These are phyloP conservation scores for Exaiptasia diaphana DNA, from an alignment of 64 coral and sea anemone species.

Conservation along the genomic window DNA sequence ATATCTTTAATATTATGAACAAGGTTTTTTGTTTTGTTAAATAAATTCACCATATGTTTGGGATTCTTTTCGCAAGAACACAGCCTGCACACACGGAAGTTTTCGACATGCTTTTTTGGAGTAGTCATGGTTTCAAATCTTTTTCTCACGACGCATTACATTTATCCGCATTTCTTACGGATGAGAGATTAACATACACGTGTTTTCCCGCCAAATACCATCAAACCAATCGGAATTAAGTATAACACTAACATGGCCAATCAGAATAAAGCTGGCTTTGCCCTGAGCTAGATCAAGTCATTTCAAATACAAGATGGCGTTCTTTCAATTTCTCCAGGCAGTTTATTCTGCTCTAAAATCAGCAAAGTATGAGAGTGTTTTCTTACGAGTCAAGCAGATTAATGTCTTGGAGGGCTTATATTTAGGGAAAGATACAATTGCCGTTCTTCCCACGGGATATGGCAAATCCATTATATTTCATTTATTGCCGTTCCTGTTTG, in stretches of 20 bases:
- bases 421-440: background rate
- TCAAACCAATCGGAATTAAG: background rate
- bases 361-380: background rate
- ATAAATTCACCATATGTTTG: background rate
- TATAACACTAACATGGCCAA: background rate
- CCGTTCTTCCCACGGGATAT: slow-evolving; percentile 1
- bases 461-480: slow-evolving; percentile 16
- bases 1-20: background rate
- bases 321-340: background rate
- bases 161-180: background rate
- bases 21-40: background rate
- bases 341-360: background rate
- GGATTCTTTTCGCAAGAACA: background rate
- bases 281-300: background rate
- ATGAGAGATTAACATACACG: background rate
- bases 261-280: background rate
- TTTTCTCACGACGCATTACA: background rate
- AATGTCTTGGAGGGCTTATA: background rate
- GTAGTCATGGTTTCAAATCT: background rate
- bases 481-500: background rate
- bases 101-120: background rate
- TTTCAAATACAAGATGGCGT: background rate
- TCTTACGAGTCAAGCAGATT: slow-evolving; percentile 3
- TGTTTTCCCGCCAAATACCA: background rate
- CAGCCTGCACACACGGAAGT: background rate